Evolutionary conservation across 2,888 invertebrate genomes (phyloP).

Genomic region (Drosophila subquinaria): DNA sequence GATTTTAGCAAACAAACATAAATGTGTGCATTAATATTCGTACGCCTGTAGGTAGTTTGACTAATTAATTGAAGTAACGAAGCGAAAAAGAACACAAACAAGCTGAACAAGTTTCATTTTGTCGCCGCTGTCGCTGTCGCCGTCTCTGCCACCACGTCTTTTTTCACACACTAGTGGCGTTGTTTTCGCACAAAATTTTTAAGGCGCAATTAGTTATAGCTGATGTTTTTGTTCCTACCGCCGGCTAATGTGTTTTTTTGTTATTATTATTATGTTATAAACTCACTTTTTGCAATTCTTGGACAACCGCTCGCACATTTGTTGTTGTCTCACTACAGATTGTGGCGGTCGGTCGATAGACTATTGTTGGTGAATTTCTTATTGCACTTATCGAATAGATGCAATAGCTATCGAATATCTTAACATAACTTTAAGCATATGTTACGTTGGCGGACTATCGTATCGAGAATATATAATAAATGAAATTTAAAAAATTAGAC

Average conservation of each 20-base stretch:
- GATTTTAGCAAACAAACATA: constrained; percentile 28
- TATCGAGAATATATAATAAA: no score
- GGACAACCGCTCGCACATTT: constrained; percentile 61
- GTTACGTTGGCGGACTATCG: no score
- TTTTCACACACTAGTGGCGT: constrained; percentile 21
- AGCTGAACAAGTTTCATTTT: constrained; percentile 61
- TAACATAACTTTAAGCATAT: not conserved
- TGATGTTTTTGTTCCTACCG: not conserved
- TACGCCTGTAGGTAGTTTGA: constrained; percentile 26
- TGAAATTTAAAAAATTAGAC: no score
- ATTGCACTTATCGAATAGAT: not conserved
- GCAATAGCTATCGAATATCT: not conserved
- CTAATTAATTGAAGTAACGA: constrained; percentile 73
- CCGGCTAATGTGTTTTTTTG: constrained; percentile 11
- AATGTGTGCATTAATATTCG: constrained; percentile 1
- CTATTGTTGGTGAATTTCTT: not conserved
- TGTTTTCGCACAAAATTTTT: constrained; percentile 18
- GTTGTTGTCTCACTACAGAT: constrained; percentile 56
- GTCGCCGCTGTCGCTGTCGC: constrained; percentile 11
- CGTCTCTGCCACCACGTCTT: constrained; percentile 8
- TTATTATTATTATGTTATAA: constrained; percentile 31
- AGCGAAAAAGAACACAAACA: constrained; percentile 67
- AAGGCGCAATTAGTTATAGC: constrained; percentile 24
- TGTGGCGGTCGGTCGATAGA: constrained; percentile 49
- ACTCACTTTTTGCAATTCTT: constrained; percentile 61